Percentiles rank a stretch among this genome's conserved stretches.
Conservation (phyloP, 2,113 vertebrate genomes). For the Nothoprocta perdicaria region DNA sequence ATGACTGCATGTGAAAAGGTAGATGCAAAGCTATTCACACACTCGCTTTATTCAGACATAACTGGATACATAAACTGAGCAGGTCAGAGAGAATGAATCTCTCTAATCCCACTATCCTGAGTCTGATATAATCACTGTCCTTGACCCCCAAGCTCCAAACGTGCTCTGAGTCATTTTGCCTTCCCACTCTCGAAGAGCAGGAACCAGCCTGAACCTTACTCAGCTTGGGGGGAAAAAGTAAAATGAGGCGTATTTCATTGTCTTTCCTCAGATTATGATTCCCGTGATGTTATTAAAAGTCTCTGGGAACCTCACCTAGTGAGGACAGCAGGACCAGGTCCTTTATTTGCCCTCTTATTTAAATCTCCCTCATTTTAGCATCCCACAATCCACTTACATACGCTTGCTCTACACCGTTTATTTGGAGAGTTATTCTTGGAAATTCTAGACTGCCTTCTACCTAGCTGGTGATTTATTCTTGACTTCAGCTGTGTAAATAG, state of each 20-base stretch:
- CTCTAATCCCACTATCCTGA: slow-evolving; percentile 3
- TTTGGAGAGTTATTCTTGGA: slow-evolving; percentile 53
- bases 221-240: slow-evolving; percentile 5
- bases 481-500: slow-evolving; percentile 58
- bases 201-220: slow-evolving; percentile 27
- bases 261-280: slow-evolving; percentile 19
- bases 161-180: slow-evolving; percentile 24
- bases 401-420: slow-evolving; percentile 36
- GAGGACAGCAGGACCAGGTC: neutral
- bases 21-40: slow-evolving; percentile 58
- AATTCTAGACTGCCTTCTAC: slow-evolving; percentile 13
- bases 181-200: slow-evolving; percentile 12
- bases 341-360: slow-evolving; percentile 27
- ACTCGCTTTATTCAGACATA: slow-evolving; percentile 57
- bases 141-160: slow-evolving; percentile 20
- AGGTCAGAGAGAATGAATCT: slow-evolving; percentile 15
- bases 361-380: slow-evolving; percentile 44
- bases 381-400: slow-evolving; percentile 2
- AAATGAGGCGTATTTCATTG: slow-evolving; percentile 27
- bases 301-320: slow-evolving; percentile 1
- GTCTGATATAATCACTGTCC: neutral
- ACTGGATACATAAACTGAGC: slow-evolving; percentile 50
- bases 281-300: slow-evolving; percentile 12
- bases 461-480: slow-evolving; percentile 41
- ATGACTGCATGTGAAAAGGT: slow-evolving; percentile 62